Percentiles rank a stretch among this genome's conserved stretches.
phyloP scores from a whole-genome alignment of 2,888 invertebrate genomes.

The Helleia helle region DNA sequence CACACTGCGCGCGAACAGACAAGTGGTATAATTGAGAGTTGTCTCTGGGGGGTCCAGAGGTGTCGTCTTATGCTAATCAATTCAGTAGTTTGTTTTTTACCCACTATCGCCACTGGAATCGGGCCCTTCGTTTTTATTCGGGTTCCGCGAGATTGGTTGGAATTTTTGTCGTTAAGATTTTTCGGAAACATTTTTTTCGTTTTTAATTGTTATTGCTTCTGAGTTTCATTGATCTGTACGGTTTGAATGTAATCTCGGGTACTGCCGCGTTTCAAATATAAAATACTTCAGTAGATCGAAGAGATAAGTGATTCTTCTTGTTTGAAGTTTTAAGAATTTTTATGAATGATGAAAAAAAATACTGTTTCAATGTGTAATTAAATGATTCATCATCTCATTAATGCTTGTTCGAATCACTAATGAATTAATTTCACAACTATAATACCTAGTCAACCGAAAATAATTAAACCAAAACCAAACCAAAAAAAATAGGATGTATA shows the following conservation, averaged over 20 bases:
- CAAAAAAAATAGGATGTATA: no score
- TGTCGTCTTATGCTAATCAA: slow-evolving; percentile 69
- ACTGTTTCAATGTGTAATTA: no score
- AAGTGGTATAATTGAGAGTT: slow-evolving; percentile 69
- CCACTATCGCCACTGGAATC: slow-evolving; percentile 54
- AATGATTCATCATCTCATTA: no score
- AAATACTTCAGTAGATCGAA: slow-evolving; percentile 1
- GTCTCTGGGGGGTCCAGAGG: slow-evolving; percentile 58
- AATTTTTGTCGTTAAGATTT: slow-evolving; percentile 11
- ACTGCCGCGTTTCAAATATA: neutral
- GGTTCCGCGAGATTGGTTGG: slow-evolving; percentile 28
- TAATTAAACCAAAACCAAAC: no score
- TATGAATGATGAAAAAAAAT: no score
- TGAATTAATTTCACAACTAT: no score
- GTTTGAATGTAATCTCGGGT: neutral
- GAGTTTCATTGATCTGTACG: slow-evolving; percentile 4
- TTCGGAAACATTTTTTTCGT: slow-evolving; percentile 6
- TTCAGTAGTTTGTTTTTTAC: slow-evolving; percentile 65
- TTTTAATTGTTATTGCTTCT: slow-evolving; percentile 11
- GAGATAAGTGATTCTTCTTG: no score
- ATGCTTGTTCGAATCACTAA: no score
- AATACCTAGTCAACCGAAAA: no score
- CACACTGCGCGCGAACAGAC: slow-evolving; percentile 62
- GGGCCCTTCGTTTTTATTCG: slow-evolving; percentile 36
- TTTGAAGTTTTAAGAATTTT: no score